Evolutionary conservation across 2,888 invertebrate genomes (phyloP).

Genomic region (Drosophila eohydei): DNA sequence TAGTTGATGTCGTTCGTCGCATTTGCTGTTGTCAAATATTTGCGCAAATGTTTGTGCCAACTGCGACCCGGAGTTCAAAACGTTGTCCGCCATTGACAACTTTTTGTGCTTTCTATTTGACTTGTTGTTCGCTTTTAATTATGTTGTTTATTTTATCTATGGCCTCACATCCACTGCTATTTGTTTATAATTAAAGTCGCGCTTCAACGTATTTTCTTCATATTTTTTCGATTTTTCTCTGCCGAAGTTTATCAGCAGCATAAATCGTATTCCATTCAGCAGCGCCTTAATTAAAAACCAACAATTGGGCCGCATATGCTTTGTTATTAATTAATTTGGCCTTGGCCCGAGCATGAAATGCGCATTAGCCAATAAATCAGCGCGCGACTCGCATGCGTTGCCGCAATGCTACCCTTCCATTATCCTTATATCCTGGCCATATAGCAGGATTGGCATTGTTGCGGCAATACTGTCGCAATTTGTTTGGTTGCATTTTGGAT

Average conservation of each 20-base stretch:
- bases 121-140: slow-evolving; percentile 74
- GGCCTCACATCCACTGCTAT: slow-evolving; percentile 56
- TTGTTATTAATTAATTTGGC: slow-evolving; percentile 79
- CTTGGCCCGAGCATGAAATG: slow-evolving; percentile 54
- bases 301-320: slow-evolving; percentile 50
- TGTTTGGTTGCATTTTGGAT: neutral
- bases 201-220: slow-evolving; percentile 29
- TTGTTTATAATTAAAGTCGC: slow-evolving; percentile 78
- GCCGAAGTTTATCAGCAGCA: slow-evolving; percentile 39
- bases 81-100: slow-evolving; percentile 41
- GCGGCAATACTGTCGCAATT: slow-evolving; percentile 1
- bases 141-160: slow-evolving; percentile 72
- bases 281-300: slow-evolving; percentile 77
- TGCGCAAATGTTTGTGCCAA: slow-evolving; percentile 68
- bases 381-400: slow-evolving; percentile 9
- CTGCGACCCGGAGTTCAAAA: slow-evolving; percentile 63
- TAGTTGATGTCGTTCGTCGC: slow-evolving; percentile 58
- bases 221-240: slow-evolving; percentile 3
- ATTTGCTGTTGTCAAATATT: slow-evolving; percentile 68
- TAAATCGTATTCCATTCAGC: slow-evolving; percentile 62
- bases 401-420: slow-evolving; percentile 19
- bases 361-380: slow-evolving; percentile 71
- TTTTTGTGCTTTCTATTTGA: slow-evolving; percentile 47
- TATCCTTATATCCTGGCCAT: slow-evolving; percentile 32
- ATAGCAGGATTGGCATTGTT: slow-evolving; percentile 33